Conservation (phyloP, 2,113 vertebrate species). For the Cheilinus undulatus region DNA sequence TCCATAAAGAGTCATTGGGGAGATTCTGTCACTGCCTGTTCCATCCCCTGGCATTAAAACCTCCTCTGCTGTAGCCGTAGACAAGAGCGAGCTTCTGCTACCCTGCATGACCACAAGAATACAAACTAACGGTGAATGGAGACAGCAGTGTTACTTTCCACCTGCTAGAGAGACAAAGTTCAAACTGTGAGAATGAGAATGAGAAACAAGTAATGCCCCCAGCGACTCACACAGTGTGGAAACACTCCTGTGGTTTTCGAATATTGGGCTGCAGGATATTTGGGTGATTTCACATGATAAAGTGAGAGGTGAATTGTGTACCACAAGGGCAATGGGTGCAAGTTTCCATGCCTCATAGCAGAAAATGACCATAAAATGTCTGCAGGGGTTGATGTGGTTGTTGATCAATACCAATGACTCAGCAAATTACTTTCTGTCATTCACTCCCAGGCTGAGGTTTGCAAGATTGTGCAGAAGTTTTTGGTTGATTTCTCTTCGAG, state of each 20-base stretch:
- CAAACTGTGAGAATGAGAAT: conserved; percentile 25
- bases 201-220: conserved; percentile 43
- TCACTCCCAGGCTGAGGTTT: conserved; percentile 1
- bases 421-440: conserved; percentile 15
- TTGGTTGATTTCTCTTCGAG: neutral
- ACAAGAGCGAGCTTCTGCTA: conserved; percentile 33
- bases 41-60: conserved; percentile 67
- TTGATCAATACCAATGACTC: conserved; percentile 28
- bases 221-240: conserved; percentile 24
- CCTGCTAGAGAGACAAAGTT: conserved; percentile 46
- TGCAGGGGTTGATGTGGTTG: conserved; percentile 5
- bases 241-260: conserved; percentile 21
- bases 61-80: conserved; percentile 39
- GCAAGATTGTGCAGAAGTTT: neutral
- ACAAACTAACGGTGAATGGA: conserved; percentile 54
- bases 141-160: conserved; percentile 50
- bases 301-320: neutral
- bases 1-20: conserved; percentile 81
- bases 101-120: conserved; percentile 40
- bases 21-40: conserved; percentile 76
- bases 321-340: neutral
- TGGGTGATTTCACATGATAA: conserved; percentile 44
- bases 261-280: conserved; percentile 33
- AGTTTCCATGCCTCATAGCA: neutral
- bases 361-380: conserved; percentile 1